Evolutionary conservation across 1,140 invertebrate species (phyloP), one percentile per base, ranked within the genome.

Genomic region (Neotoxoptera formosana): DNA sequence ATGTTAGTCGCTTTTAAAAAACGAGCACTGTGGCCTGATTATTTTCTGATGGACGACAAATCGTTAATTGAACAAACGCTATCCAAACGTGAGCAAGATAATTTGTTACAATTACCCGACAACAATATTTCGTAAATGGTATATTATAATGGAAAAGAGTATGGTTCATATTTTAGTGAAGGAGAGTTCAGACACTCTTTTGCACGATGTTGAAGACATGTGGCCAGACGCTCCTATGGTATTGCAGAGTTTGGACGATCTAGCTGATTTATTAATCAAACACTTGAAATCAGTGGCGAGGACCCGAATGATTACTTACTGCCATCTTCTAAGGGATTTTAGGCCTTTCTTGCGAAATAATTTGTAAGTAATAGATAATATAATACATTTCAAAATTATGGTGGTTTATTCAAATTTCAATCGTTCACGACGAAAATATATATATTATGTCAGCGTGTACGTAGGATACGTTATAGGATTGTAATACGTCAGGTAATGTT

Each of bases 51-150:
- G 91, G 91, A 93, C 0, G 91, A 93, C 7, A 93, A 93, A 56
- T 93, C 91, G 48, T 83, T 93, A n/a, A 93, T 93, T 30, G 91
- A 93, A 93, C 91, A 93, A 41, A 93, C 91, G 3, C 36, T 93
- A 8, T 93, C 76, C 7, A 93, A 93, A 25, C n/a, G 91, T 93
- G 8, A 86, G 91, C n/a, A 14, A 53, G 9, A 11, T n/a, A n/a
- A 1, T 86, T 84, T 41, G 14, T 45, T 84, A 41, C 47, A 23
- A 53, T 53, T 47, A 47, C 1, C 45, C n/a, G 17, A 47, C n/a
- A 83, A 36, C 17, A 36, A 81, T 51, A 51, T 67, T 23, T 83
- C 21, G 34, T 36, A 36, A 83, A 21, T 36, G 21, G 20, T 83
- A 8, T 83, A 83, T n/a, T 36, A 23, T 83, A 83, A 23, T 36